phyloP scores from a whole-genome alignment of 2,113 vertebrate genomes.

The Mus musculus region GRCm39 chr1:173312001-173312500 shows the following conservation, averaged over 20 bases:
- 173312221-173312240: background rate
- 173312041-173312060: background rate
- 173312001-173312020: background rate
- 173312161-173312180: background rate
- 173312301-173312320: background rate
- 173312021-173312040: background rate
- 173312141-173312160: background rate
- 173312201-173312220: background rate
- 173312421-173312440: background rate
- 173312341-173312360: background rate
- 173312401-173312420: background rate
- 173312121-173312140: background rate
- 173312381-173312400: background rate
- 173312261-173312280: background rate
- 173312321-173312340: background rate
- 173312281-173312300: too few relatives aligned
- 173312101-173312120: background rate
- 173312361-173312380: background rate
- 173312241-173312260: background rate
- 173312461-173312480: too few relatives aligned
- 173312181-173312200: background rate
- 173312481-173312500: background rate
- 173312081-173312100: background rate
- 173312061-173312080: background rate
- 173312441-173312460: background rate